Conservation (phyloP, 2,797 vertebrate species). For the Micrastur ruficollis region DNA sequence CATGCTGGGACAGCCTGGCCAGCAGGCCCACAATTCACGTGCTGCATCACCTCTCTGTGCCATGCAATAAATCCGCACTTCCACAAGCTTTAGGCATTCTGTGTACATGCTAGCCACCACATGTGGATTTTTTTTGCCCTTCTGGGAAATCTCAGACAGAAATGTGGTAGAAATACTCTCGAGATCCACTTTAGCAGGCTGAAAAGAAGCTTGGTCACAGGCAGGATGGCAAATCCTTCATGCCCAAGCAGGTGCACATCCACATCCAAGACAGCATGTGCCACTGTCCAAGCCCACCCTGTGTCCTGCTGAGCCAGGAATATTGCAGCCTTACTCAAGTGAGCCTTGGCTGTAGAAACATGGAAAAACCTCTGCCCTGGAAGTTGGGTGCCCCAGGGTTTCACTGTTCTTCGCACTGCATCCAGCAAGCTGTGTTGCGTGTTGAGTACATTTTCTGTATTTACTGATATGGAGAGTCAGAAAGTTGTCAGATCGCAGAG, state of each 20-base stretch:
- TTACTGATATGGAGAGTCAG: neutral
- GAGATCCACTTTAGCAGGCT: neutral
- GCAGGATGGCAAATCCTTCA: neutral
- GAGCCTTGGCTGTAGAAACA: neutral
- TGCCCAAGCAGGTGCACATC: neutral
- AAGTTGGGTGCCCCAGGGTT: neutral
- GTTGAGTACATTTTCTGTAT: neutral
- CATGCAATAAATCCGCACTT: neutral
- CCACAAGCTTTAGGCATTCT: neutral
- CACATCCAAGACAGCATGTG: rapidly evolving
- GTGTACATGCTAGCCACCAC: neutral
- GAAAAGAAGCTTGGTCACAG: neutral
- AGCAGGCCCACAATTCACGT: rapidly evolving
- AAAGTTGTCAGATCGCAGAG: neutral
- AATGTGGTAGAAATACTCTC: neutral
- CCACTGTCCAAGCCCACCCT: neutral
- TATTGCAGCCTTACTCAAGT: neutral
- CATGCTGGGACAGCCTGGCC: rapidly evolving
- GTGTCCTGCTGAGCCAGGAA: neutral
- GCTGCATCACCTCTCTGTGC: neutral
- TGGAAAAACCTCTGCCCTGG: neutral
- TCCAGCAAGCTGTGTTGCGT: neutral
- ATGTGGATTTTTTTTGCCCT: neutral
- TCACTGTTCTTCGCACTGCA: neutral
- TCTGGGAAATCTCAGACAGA: neutral